Base-by-base conservation (phyloP, 2,113 vertebrate genomes). In the Rhinichthys klamathensis region DNA sequence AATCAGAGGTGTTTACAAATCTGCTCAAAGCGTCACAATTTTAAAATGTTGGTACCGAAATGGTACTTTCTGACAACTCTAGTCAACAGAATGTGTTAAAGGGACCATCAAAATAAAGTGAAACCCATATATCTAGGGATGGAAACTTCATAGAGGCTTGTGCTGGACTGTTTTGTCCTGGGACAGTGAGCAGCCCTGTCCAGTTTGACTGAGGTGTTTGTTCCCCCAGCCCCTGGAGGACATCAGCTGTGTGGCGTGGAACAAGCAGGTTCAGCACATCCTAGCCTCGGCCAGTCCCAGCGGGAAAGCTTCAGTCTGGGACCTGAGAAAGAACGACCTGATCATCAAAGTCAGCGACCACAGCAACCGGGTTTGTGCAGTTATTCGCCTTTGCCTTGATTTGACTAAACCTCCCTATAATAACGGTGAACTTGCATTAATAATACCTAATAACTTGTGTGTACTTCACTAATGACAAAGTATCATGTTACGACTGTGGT, bases 281-380 rank as follows among this genome's bases (percentile, higher is more conserved):
- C 89, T 96, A 86, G 95, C 95, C 72, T 96, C 98, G 0, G 96
- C 97, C 70, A 97, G 96, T 89, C 97, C 98, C 1, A 97, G 97
- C 0, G 97, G 98, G 75, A 93, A 97, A 3, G 94, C 97, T 0
- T 97, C 97, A 0, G 97, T 99, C 6, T 99, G 98, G 97, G 98
- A 99, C 81, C 98, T 99, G 65, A 93, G 98, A 61, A 99, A 99
- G 92, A 99, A 98, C 0, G 98, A 99, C 72, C 97, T 98, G 38
- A 99, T 99, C 85, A 97, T 99, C 90, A 99, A 99, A 98, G 98
- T 99, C 91, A 99, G 97, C 54, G 97, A 99, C 92, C 98, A 99
- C 91, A 99, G 96, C 90, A 99, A 98, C 93, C 92, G 97, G 92
- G 98, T 99, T 90, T 8, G 93, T 88, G 32, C 8, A 23, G n/a